Evolutionary conservation across 2,797 vertebrate genomes (phyloP).

Genomic region (Gallinago stenura): DNA sequence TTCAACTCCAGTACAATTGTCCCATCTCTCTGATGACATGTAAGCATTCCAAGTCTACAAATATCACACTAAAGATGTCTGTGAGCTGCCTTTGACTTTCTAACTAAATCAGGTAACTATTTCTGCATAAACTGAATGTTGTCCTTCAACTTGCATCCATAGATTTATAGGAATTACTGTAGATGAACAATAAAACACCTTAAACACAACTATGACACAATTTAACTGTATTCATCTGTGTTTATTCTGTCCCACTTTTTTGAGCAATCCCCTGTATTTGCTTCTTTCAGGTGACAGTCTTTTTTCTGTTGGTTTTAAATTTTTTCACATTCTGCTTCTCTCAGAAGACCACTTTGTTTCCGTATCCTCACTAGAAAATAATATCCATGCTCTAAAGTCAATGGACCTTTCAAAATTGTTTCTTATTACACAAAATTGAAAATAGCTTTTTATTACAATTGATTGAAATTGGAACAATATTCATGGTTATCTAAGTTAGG

Average conservation of each 20-base stretch:
- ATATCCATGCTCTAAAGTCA: background rate
- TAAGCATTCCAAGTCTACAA: background rate
- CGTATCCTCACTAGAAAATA: background rate
- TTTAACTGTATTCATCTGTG: background rate
- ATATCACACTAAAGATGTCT: background rate
- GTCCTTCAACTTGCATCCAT: background rate
- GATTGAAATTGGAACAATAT: slow-evolving; percentile 1
- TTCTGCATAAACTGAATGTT: background rate
- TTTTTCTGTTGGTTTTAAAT: background rate
- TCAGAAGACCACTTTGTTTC: background rate
- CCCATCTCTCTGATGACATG: background rate
- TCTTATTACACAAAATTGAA: slow-evolving; percentile 7
- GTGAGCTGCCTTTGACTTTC: background rate
- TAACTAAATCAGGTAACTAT: background rate
- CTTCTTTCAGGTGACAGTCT: background rate
- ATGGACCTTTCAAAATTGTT: slow-evolving; percentile 5
- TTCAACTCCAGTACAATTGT: background rate
- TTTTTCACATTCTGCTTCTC: background rate
- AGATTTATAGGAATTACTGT: background rate
- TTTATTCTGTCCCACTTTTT: background rate
- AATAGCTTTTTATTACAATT: background rate
- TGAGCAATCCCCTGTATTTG: background rate
- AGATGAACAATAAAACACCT: background rate
- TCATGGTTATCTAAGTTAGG: background rate
- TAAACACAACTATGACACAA: background rate